phyloP scores from a whole-genome alignment of 2,888 invertebrate genomes.

The Agonopterix heracliana region DNA sequence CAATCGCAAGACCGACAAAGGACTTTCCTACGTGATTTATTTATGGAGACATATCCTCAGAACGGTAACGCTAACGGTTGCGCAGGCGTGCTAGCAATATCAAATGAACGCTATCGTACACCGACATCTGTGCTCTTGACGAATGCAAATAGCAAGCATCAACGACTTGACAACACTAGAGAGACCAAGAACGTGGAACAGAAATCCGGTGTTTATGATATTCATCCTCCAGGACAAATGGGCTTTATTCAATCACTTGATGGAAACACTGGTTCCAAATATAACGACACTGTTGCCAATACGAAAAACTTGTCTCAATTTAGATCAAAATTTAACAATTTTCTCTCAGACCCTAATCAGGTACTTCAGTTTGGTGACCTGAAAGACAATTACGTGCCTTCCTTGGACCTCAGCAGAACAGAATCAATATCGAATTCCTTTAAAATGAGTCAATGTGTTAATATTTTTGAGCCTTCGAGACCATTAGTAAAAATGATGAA shows the following conservation, averaged over 20 bases:
- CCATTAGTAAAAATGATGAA: too few relatives aligned
- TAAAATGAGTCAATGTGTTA: too few relatives aligned
- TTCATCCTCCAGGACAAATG: conserved; percentile 21
- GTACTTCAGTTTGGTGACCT: not conserved
- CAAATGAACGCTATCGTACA: conserved; percentile 58
- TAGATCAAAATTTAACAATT: not conserved
- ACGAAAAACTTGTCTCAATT: too few relatives aligned
- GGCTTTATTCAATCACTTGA: too few relatives aligned
- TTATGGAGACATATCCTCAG: conserved; percentile 64
- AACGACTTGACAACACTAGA: conserved; percentile 29
- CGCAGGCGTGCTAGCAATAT: conserved; percentile 62
- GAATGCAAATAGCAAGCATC: conserved; percentile 61
- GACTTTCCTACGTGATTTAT: conserved; percentile 64
- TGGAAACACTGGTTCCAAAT: too few relatives aligned
- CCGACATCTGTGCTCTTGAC: conserved; percentile 56
- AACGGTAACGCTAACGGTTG: conserved; percentile 67
- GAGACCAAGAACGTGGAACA: not conserved
- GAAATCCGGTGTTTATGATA: not conserved
- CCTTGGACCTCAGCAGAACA: too few relatives aligned
- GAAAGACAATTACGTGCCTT: not conserved
- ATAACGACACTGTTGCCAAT: too few relatives aligned
- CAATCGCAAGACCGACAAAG: conserved; percentile 56
- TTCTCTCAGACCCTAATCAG: not conserved
- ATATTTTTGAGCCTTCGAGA: too few relatives aligned
- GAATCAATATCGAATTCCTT: too few relatives aligned